phyloP scores from a whole-genome alignment of 1,140 invertebrate genomes.

The Bombus polaris region DNA sequence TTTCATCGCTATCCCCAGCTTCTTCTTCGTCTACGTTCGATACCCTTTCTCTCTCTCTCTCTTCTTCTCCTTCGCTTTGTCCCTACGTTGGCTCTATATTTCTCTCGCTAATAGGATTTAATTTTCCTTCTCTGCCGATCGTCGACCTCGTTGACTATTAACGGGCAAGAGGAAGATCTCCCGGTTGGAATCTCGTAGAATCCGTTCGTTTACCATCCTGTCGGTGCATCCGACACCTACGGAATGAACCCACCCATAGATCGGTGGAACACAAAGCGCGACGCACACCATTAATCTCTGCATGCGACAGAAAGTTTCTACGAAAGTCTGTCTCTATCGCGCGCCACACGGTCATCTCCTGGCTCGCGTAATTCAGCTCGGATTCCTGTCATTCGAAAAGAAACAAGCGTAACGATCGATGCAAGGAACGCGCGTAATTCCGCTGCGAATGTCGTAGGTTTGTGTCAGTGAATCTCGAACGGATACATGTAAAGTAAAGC shows the following conservation, averaged over 20 bases:
- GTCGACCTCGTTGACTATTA: slow-evolving; percentile 57
- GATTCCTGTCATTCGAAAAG: slow-evolving; percentile 20
- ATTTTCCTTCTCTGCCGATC: slow-evolving; percentile 45
- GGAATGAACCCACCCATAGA: slow-evolving; percentile 44
- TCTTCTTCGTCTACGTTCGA: not conserved
- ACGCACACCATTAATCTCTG: slow-evolving; percentile 12
- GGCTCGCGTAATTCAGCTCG: slow-evolving; percentile 27
- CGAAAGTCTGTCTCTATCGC: slow-evolving; percentile 2
- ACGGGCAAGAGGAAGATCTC: slow-evolving; percentile 30
- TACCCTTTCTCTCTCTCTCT: too few species aligned
- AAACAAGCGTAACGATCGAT: not conserved
- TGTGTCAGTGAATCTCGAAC: slow-evolving; percentile 11
- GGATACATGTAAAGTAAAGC: slow-evolving; percentile 44
- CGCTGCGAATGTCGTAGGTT: too few species aligned
- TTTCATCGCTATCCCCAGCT: not conserved
- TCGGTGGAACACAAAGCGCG: not conserved
- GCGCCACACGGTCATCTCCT: not conserved
- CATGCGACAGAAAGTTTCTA: not conserved
- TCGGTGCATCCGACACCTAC: slow-evolving; percentile 43
- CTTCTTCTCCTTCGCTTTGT: not conserved
- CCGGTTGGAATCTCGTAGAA: not conserved
- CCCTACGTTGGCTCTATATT: not conserved
- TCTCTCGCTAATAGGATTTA: slow-evolving; percentile 39
- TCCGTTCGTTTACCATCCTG: slow-evolving; percentile 42
- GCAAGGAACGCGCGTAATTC: not conserved